These are phyloP conservation scores for Plotosus lineatus DNA, from an alignment of 2,113 vertebrate species.

Conservation along the genomic window DNA sequence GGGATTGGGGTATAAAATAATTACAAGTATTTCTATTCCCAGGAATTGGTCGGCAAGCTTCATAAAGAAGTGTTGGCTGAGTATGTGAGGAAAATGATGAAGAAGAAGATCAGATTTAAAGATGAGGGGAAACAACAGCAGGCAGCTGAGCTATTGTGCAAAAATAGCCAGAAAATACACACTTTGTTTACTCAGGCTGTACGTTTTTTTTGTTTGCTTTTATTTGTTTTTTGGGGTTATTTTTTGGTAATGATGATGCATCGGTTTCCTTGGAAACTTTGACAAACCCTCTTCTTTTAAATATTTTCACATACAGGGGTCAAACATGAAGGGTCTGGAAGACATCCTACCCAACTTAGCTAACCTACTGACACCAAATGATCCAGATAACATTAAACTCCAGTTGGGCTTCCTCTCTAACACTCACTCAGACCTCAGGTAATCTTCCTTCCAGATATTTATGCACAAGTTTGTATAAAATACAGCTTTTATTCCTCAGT, in stretches of 20 bases:
- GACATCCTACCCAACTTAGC: conserved; percentile 76
- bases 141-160: conserved; percentile 62
- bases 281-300: not conserved
- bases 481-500: not conserved
- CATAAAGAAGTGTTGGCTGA: conserved; percentile 75
- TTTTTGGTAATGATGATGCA: not conserved
- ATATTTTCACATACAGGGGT: conserved; percentile 17
- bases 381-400: conserved; percentile 80
- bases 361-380: conserved; percentile 84
- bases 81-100: conserved; percentile 80
- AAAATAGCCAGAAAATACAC: conserved; percentile 67
- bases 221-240: too few relatives aligned
- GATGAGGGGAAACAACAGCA: conserved; percentile 65
- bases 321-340: conserved; percentile 67
- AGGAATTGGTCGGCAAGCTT: conserved; percentile 75
- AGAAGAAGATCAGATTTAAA: conserved; percentile 74
- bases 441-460: conserved; percentile 35
- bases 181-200: conserved; percentile 73
- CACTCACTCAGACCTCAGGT: conserved; percentile 85
- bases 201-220: conserved; percentile 60
- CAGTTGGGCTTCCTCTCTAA: conserved; percentile 74
- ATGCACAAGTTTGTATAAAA: not conserved
- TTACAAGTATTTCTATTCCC: conserved; percentile 11
- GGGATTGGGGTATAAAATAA: not conserved
- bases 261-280: not conserved